Evolutionary conservation across 2,113 vertebrate genomes (phyloP), one percentile per base, ranked within the genome.

Genomic region (Rafetus swinhoei): DNA sequence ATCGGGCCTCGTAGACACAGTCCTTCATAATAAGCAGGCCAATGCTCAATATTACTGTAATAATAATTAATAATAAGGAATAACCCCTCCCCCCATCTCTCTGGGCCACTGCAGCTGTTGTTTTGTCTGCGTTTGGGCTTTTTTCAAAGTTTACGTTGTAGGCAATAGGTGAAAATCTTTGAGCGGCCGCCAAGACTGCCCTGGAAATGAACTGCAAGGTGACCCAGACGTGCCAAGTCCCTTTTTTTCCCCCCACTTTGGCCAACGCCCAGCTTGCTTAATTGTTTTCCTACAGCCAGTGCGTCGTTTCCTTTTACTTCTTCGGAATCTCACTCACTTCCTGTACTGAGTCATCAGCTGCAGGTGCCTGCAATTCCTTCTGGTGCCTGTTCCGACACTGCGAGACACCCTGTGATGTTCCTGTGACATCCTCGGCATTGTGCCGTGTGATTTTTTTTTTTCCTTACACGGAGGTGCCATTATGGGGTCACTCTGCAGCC

Each of bases 281-380:
- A 96, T 97, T 98, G 97, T 98, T 98, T 98, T 97, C 92, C 94
- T 95, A 76, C 81, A 95, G 90, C 97, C 91, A 90, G 87, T 25
- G 88, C 89, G 93, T 97, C 96, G 97, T 98, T 98, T 98, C 96
- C 97, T 97, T 96, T 97, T 89, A 45, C 96, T 96, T 93, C 92
- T 95, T 94, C 60, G 3, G 85, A 92, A 94, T 88, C 84, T 4
- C 86, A 77, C 90, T 95, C 94, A 85, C 93, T 97, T 97, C 93
- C 93, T 95, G 35, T 94, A 85, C 88, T 74, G 97, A 98, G 96
- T 97, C 97, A 97, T 97, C 87, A 90, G 96, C 90, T 96, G 93
- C 97, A 97, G 97, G 97, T 98, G 97, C 94, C 95, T 95, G 89
- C 88, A 91, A 55, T 52, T 85, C 83, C 86, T 85, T 96, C 93